A percentile compares a stretch with the other conserved stretches of the same genome.
Evolutionary conservation across 2,113 vertebrate species (phyloP).

Genomic region (Corythaeola cristata): DNA sequence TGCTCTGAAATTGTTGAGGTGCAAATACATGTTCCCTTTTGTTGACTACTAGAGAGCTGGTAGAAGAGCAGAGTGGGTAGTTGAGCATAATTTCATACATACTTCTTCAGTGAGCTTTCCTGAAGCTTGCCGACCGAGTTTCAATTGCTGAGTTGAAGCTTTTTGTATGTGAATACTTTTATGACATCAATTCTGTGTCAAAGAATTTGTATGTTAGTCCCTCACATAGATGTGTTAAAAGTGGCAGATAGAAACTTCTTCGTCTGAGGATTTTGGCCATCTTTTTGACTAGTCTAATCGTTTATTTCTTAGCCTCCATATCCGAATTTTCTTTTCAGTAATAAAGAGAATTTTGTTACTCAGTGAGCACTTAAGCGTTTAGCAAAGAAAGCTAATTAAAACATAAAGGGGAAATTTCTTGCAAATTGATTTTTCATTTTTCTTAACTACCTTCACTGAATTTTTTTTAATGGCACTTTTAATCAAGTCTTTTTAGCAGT

Average conservation of each 20-base stretch:
- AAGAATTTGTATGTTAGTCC: neutral
- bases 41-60: neutral
- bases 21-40: neutral
- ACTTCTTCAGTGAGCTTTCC: neutral
- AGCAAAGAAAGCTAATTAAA: conserved; percentile 34
- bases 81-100: neutral
- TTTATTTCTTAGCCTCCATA: neutral
- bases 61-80: neutral
- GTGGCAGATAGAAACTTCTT: neutral
- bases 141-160: neutral
- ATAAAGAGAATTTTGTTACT: neutral
- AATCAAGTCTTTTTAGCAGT: neutral
- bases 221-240: neutral
- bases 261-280: neutral
- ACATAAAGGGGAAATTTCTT: neutral
- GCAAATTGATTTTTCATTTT: conserved; percentile 2
- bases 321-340: neutral
- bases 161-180: neutral
- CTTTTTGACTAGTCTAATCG: neutral
- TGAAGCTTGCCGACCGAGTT: neutral
- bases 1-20: neutral
- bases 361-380: neutral
- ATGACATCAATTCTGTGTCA: neutral
- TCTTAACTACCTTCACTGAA: neutral
- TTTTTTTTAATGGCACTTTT: conserved; percentile 7